Base-by-base conservation (phyloP, 2,888 invertebrate species). In the Philereme vetulata region DNA sequence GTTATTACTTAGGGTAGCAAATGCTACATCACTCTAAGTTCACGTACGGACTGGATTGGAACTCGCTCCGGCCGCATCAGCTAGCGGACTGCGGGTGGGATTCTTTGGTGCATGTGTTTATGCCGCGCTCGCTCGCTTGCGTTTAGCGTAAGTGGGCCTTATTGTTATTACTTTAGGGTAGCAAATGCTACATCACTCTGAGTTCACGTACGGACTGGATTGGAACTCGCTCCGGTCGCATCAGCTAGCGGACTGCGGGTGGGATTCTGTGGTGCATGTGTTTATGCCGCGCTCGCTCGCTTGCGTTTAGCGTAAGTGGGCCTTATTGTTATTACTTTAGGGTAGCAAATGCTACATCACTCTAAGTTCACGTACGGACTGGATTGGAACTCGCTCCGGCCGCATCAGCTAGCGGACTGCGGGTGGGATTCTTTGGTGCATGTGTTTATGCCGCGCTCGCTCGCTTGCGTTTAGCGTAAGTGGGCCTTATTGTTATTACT, bases 61-160 rank as follows among this genome's bases (percentile, higher is more conserved):
- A 95, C 86, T 81, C 93, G 4, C 93, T 95, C 69, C 88, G 94
- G 68, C 93, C 94, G 62, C 95, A 96, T 71, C 95, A 95, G 85
- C 80, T 97, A 42, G 96, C 95, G 0, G 97, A 97, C 86, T 97
- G 97, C 82, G 96, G 96, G 5, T 97, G 97, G 97, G 97, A 97
- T 85, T 95, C 96, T 47, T 87, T 95, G 9, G 94, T 96, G 49
- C 95, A 95, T 78, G 94, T 97, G 48, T 96, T 95, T 79, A 93
- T 93, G 35, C 95, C 95, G 3, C 79, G 93, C 55, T 90, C 89
- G 57, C 85, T 93, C 45, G 81, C 81, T 58, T 85, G 82, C 82
- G 65, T 64, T 42, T 60, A 49, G 48, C 48, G 51, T 50, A 45
- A 49, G 60, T 70, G 38, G n/a, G 1, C 8, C 36, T 10, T 43